Base-by-base conservation (phyloP, 1,140 invertebrate species). In the Rhagoletis zephyria region DNA sequence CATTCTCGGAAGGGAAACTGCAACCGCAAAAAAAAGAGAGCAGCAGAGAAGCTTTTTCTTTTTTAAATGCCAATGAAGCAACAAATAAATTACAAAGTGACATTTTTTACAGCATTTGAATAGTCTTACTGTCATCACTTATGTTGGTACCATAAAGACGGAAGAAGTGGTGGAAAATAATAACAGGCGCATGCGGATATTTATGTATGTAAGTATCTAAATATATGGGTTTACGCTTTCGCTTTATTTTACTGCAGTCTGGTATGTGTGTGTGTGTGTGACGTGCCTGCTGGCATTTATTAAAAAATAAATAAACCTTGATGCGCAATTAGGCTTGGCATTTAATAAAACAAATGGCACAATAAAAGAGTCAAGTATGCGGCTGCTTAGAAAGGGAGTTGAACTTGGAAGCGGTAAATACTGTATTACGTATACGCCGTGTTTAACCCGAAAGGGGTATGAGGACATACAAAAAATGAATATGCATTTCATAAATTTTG, bases 301-400 rank as follows among this genome's bases (percentile, higher is more conserved):
- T 74, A 48, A 51, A 74, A 74, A 48, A 48, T 45, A 45, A 5
- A 74, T 74, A 74, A 74, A 74, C 40, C 42, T 74, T 74, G 45
- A 74, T 74, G 45, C 42, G 67, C 42, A 48, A 74, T 48, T 74
- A 74, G 1, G 67, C 14, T n/a, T 4, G 45, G 67, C 42, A 74
- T 74, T 74, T 45, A 74, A 74, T 74, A 51, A 16, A 74, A 74
- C n/a, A n/a, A n/a, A n/a, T n/a, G n/a, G n/a, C n/a, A n/a, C n/a
- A 74, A 48, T 40, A 48, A 48, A 74, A 16, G 45, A 5, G 7
- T 67, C 9, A 12, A 67, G 9, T 67, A 56, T 42, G 64, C 12
- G 1, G 64, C 30, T 67, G 64, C 6, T 4, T 1, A 51, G 0
- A n/a, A 74, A n/a, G 14, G 1, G 5, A 12, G 67, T 74, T 74